phyloP scores from a whole-genome alignment of 2,113 vertebrate genomes.

The Chaetodon auriga region DNA sequence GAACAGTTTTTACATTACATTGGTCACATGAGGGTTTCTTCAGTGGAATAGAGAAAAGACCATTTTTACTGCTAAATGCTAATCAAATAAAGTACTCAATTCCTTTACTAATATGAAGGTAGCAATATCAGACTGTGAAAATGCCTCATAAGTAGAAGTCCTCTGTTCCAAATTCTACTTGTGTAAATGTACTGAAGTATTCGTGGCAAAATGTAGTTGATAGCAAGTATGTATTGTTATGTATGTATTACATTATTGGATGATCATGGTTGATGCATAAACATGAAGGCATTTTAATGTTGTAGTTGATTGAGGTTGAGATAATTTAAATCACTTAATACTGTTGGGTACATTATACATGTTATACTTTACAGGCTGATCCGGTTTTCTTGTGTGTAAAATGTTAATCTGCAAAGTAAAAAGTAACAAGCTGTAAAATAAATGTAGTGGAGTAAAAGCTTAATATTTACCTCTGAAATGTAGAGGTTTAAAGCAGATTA shows the following conservation, averaged over 20 bases:
- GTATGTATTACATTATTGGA: too few species aligned
- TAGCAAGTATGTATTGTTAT: too few species aligned
- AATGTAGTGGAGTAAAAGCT: too few species aligned
- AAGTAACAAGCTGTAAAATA: neutral
- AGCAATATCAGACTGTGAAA: neutral
- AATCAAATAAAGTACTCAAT: too few species aligned
- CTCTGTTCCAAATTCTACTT: neutral
- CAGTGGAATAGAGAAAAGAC: neutral
- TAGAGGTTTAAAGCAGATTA: neutral
- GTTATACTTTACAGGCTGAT: neutral
- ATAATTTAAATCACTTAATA: too few species aligned
- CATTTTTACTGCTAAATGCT: neutral
- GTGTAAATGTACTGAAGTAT: neutral
- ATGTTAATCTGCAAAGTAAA: neutral
- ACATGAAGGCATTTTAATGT: too few species aligned
- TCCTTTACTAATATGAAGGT: too few species aligned
- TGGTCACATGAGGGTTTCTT: neutral
- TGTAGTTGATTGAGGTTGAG: too few species aligned
- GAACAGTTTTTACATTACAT: neutral
- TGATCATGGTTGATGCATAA: too few species aligned
- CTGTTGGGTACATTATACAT: too few species aligned
- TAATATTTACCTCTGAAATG: too few species aligned
- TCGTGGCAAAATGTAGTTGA: neutral
- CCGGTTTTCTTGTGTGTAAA: too few species aligned
- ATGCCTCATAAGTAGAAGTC: neutral